Base-by-base conservation (phyloP, 2,113 vertebrate species). In the Tringa solitaria region DNA sequence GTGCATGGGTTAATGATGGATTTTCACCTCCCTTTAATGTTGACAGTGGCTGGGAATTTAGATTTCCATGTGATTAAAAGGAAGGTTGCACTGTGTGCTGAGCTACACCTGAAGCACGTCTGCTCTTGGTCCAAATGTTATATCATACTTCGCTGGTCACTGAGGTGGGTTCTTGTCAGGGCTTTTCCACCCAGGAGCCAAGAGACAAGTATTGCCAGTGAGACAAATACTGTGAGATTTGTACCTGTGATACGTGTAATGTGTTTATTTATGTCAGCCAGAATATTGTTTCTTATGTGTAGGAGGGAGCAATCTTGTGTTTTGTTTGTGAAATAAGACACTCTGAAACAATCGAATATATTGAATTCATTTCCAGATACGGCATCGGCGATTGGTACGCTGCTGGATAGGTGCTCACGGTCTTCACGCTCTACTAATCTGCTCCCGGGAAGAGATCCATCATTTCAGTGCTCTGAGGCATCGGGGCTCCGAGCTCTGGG, bases 361-460 rank as follows among this genome's bases (percentile, higher is more conserved):
- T 68, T 72, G 73, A 89, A 81, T 91, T 60, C 7, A 77, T 95
- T 93, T 89, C 65, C 68, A 92, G 53, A 54, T 28, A 79, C 0
- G 0, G 35, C 65, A 74, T 11, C 68, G 48, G 79, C 0, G 0
- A 68, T 3, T 89, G 76, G 80, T 89, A 33, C 2, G 1, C 32
- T 90, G 57, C 73, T 75, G 51, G 57, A 41, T 56, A 79, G 73
- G 57, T 14, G 27, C 32, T 84, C 69, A 22, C 3, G 3, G n/a
- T 60, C 76, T 89, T 93, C 65, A 74, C 67, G 92, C 65, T 89
- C 84, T 72, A 87, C 65, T 79, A 96, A 81, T 69, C 65, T 65
- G 61, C 61, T 96, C 46, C 77, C 5, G 5, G 90, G 84, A 93
- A 95, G 77, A 93, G 69, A 95, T 96, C 76, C 94, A 93, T 95